A percentile compares a stretch with the other conserved stretches of the same genome.
Conservation (phyloP, 2,888 invertebrate species). For the Brachyptera risi region DNA sequence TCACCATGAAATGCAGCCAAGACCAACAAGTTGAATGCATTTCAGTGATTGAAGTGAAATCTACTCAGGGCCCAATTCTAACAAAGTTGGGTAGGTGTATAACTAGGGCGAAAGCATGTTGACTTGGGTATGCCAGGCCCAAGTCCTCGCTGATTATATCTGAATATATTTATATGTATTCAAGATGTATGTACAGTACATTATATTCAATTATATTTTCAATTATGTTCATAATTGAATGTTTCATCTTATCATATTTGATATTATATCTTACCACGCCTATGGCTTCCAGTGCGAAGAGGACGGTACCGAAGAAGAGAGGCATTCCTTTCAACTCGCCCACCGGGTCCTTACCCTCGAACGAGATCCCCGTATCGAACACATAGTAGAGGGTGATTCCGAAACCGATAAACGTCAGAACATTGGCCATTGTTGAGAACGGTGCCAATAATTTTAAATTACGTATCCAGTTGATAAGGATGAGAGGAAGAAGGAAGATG, state of each 20-base stretch:
- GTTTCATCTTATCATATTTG: neutral
- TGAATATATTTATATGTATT: no score
- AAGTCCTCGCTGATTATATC: no score
- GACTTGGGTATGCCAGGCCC: no score
- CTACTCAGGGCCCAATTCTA: no score
- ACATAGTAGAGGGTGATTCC: constrained; percentile 82
- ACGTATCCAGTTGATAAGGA: constrained; percentile 75
- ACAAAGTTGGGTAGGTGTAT: no score
- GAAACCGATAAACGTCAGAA: constrained; percentile 77
- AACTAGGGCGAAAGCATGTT: no score
- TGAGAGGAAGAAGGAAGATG: constrained; percentile 48
- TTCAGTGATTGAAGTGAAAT: no score
- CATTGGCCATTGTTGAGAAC: constrained; percentile 84
- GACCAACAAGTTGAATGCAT: no score
- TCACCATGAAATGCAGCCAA: no score
- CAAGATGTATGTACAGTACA: no score
- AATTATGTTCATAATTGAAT: no score
- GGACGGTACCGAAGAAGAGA: constrained; percentile 91
- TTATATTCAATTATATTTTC: no score
- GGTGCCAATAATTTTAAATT: constrained; percentile 86
- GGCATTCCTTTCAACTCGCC: constrained; percentile 70
- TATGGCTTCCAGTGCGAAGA: constrained; percentile 95
- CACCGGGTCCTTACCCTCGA: constrained; percentile 58
- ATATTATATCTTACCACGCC: constrained; percentile 63
- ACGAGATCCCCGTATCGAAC: constrained; percentile 64